These are phyloP conservation scores for Poecilia velifera DNA, from an alignment of 2,797 vertebrate species.

Conservation along the genomic window DNA sequence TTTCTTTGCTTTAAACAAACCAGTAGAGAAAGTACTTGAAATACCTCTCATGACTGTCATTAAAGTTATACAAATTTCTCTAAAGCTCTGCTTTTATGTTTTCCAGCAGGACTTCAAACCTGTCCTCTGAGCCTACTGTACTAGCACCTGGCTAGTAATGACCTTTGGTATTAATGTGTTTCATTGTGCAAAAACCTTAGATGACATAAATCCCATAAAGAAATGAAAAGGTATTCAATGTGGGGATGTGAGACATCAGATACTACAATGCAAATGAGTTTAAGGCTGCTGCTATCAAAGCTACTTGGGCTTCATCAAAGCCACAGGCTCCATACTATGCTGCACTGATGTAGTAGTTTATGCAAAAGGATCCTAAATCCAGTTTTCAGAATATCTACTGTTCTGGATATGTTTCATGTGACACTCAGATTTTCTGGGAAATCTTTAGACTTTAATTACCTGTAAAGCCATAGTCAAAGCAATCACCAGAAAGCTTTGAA, in stretches of 20 bases:
- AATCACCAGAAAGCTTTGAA: background rate
- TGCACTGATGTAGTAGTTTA: background rate
- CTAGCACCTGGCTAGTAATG: background rate
- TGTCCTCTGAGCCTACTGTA: background rate
- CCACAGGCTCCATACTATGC: background rate
- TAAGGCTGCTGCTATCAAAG: background rate
- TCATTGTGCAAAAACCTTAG: background rate
- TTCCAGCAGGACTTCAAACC: background rate
- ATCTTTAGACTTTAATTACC: background rate
- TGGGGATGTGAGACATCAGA: background rate
- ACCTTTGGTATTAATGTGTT: background rate
- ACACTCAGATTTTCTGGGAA: background rate
- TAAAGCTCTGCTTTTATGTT: background rate
- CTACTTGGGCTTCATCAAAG: background rate
- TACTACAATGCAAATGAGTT: background rate
- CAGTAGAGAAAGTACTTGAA: background rate
- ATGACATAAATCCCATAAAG: background rate
- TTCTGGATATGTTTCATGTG: background rate
- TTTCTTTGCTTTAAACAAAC: background rate
- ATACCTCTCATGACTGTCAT: background rate
- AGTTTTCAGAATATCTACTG: background rate
- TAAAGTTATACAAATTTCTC: background rate
- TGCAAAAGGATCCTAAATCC: background rate
- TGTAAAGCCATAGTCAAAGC: background rate
- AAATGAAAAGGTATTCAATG: background rate